Percentiles rank a stretch among this genome's conserved stretches.
Conservation (phyloP, 2,113 vertebrate genomes). For the Erythrocercus mccallii region DNA sequence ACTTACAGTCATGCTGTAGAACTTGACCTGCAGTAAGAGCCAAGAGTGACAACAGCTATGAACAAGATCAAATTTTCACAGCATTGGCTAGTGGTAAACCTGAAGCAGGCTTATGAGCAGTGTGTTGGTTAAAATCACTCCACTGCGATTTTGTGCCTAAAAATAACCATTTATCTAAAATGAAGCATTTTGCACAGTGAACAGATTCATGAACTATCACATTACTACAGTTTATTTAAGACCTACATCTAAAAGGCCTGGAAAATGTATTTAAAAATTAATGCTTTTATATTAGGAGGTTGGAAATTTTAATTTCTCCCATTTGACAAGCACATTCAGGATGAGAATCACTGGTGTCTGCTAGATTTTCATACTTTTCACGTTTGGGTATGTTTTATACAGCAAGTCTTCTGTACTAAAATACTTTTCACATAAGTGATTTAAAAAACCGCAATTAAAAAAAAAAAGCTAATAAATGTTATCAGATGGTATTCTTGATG, state of each 20-base stretch:
- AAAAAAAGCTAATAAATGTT: not conserved
- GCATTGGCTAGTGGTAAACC: not conserved
- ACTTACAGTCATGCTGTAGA: not conserved
- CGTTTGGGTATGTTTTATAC: not conserved
- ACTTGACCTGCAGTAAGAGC: not conserved
- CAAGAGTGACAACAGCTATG: not conserved
- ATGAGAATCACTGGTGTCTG: not conserved
- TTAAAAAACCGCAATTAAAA: too few relatives aligned
- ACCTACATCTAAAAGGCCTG: not conserved
- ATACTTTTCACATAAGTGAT: not conserved
- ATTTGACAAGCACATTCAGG: not conserved
- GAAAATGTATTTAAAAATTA: not conserved
- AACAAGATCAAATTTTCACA: not conserved
- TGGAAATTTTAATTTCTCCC: not conserved
- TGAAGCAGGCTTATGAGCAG: not conserved
- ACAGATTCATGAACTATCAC: not conserved
- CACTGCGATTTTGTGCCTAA: not conserved
- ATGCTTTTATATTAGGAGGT: not conserved
- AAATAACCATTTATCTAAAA: not conserved
- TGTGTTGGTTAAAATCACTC: not conserved
- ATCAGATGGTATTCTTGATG: not conserved
- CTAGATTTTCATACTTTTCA: not conserved
- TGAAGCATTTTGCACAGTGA: not conserved
- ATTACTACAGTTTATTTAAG: not conserved
- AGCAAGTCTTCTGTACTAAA: not conserved